Evolutionary conservation across 2,888 invertebrate genomes (phyloP).

Genomic region (Sinhomidia bicolor): DNA sequence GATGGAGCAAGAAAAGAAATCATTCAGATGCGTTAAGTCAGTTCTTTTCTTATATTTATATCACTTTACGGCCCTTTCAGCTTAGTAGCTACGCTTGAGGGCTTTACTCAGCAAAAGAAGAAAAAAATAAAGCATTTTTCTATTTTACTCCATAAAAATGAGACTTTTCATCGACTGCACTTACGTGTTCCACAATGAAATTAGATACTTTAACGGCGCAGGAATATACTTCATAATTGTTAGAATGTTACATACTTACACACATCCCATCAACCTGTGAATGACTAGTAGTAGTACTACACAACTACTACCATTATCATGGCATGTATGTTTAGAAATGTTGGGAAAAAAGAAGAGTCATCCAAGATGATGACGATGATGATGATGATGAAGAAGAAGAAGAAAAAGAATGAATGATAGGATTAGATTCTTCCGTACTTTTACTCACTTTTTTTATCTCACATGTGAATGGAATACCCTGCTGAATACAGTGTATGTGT

Average conservation of each 20-base stretch:
- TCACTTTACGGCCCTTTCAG: neutral
- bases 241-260: neutral
- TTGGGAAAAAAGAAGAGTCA: slow-evolving; percentile 31
- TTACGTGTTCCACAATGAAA: neutral
- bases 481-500: too few relatives aligned
- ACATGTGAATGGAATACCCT: too few relatives aligned
- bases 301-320: too few relatives aligned
- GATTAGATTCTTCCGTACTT: slow-evolving; percentile 43
- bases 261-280: too few relatives aligned
- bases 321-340: neutral
- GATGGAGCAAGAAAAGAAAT: slow-evolving; percentile 28
- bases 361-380: slow-evolving; percentile 29
- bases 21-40: slow-evolving; percentile 15
- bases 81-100: slow-evolving; percentile 22
- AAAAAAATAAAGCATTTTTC: neutral
- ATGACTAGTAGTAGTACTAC: too few relatives aligned
- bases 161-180: neutral
- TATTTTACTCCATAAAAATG: neutral
- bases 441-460: slow-evolving; percentile 36
- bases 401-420: slow-evolving; percentile 49
- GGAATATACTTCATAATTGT: neutral
- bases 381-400: too few relatives aligned
- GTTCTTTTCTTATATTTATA: neutral
- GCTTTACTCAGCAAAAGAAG: neutral
- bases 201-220: neutral